Percentiles rank a stretch among this genome's conserved stretches.
Conservation (phyloP, 2,113 vertebrate species). For the Amphiprion ocellaris region DNA sequence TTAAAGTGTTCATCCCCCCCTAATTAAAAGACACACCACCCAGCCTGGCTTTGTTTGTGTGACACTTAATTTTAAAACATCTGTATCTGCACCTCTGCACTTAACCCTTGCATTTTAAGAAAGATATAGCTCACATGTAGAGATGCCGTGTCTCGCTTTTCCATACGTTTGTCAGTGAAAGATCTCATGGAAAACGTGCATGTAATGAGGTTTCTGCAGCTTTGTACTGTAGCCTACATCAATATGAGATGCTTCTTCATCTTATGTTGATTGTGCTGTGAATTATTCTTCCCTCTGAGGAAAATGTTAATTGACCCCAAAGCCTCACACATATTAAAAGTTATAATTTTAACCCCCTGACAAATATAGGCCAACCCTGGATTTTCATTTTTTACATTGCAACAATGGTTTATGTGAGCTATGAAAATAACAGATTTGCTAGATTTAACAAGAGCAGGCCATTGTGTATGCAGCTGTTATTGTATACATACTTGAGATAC, state of each 20-base stretch:
- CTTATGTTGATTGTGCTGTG: constrained; percentile 68
- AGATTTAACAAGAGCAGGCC: constrained; percentile 46
- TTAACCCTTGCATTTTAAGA: constrained; percentile 43
- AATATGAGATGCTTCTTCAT: constrained; percentile 47
- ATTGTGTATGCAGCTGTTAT: constrained; percentile 45
- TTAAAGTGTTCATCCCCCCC: constrained; percentile 64
- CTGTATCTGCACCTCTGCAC: constrained; percentile 32
- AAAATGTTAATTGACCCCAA: constrained; percentile 78
- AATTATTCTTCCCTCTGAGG: constrained; percentile 72
- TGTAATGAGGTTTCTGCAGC: constrained; percentile 58
- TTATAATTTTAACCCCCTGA: constrained; percentile 69
- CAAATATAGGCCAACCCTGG: constrained; percentile 68
- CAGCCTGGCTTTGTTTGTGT: constrained; percentile 60
- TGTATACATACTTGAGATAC: constrained; percentile 52
- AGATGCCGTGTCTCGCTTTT: constrained; percentile 48
- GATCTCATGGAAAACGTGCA: constrained; percentile 25
- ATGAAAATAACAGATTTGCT: constrained; percentile 50
- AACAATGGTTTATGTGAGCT: constrained; percentile 29
- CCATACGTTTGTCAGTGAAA: constrained; percentile 8
- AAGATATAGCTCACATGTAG: constrained; percentile 9
- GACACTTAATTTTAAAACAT: constrained; percentile 59
- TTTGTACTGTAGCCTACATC: constrained; percentile 41
- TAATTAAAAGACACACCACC: constrained; percentile 75
- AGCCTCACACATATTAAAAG: constrained; percentile 69
- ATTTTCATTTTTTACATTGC: constrained; percentile 62